Percentiles rank a stretch among this genome's conserved stretches.
Conservation (phyloP, 1,140 invertebrate genomes). For the Elymnias hypermnestra region DNA sequence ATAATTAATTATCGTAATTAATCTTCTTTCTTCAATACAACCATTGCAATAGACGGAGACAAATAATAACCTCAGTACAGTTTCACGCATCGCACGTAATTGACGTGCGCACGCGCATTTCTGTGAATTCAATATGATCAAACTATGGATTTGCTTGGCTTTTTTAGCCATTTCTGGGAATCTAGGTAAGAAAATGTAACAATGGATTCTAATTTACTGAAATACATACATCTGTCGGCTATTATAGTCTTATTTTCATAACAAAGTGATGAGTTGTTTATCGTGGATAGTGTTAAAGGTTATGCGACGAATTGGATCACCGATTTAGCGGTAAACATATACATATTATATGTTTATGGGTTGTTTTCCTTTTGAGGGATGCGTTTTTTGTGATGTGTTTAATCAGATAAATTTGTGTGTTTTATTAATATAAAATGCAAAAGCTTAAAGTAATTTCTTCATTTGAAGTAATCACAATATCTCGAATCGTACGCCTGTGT, state of each 20-base stretch:
- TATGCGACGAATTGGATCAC: slow-evolving; percentile 2
- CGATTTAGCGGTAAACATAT: slow-evolving; percentile 2
- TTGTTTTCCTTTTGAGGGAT: neutral
- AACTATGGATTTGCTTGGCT: slow-evolving; percentile 19
- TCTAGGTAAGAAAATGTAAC: slow-evolving; percentile 13
- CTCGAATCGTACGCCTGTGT: too few species aligned
- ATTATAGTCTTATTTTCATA: too few species aligned
- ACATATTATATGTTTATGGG: too few species aligned
- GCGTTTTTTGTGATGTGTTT: neutral
- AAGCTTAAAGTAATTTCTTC: too few species aligned
- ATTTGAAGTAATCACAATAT: too few species aligned
- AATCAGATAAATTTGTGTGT: neutral
- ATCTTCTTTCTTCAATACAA: too few species aligned
- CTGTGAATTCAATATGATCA: slow-evolving; percentile 10
- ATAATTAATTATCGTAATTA: too few species aligned
- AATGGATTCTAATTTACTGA: too few species aligned
- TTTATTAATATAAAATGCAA: too few species aligned
- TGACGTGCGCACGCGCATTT: slow-evolving; percentile 20
- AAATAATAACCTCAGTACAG: too few species aligned
- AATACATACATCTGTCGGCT: too few species aligned
- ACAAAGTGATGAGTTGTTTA: neutral
- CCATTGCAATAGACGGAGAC: too few species aligned
- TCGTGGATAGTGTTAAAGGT: slow-evolving; percentile 4
- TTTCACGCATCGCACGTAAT: neutral
- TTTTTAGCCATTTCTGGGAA: slow-evolving; percentile 11